Conservation (phyloP, 2,888 invertebrate species). For the Dysmachus trigonus region DNA sequence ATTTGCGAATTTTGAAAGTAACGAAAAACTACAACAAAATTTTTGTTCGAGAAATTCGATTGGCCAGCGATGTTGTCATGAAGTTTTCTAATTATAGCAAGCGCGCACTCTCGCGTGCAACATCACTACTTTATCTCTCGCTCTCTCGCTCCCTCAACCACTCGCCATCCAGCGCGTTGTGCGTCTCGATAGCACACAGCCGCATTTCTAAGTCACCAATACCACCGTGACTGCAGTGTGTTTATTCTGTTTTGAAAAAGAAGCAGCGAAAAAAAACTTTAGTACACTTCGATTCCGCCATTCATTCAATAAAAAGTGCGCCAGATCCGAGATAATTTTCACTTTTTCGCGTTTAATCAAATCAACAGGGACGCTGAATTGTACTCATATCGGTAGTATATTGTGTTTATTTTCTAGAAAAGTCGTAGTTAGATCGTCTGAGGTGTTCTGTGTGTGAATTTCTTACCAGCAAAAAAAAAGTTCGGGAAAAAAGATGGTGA, state of each 20-base stretch:
- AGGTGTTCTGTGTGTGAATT: neutral
- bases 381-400: neutral
- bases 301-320: conserved; percentile 4
- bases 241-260: conserved; percentile 23
- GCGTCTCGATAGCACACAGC: neutral
- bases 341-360: neutral
- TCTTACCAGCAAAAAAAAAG: too few species aligned
- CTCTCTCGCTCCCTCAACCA: neutral
- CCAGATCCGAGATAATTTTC: conserved; percentile 1
- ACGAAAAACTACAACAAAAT: neutral
- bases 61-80: conserved; percentile 47
- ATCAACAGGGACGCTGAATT: neutral
- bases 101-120: conserved; percentile 6
- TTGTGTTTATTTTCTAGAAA: neutral
- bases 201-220: neutral
- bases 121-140: neutral
- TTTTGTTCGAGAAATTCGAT: conserved; percentile 26
- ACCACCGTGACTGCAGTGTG: neutral
- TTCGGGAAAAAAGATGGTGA: neutral
- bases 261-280: neutral
- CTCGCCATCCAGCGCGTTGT: neutral
- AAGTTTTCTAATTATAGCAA: conserved; percentile 46
- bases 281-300: conserved; percentile 23
- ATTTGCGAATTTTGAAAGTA: neutral
- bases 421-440: neutral